These are phyloP conservation scores for Phragmatobia fuliginosa DNA, from an alignment of 2,888 invertebrate genomes.

Conservation along the genomic window DNA sequence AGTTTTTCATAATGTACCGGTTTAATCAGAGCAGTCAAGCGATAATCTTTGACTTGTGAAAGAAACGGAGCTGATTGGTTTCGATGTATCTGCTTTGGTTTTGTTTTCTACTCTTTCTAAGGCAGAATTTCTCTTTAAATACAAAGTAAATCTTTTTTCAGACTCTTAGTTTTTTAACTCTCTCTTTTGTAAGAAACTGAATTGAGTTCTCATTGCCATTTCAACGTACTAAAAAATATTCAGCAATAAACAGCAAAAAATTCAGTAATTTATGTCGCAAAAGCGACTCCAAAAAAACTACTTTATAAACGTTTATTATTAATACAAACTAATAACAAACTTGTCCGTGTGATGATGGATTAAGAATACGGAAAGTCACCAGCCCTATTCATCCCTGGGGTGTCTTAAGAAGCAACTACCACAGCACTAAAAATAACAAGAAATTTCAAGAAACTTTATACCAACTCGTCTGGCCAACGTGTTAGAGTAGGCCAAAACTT, in stretches of 20 bases:
- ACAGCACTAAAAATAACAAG: no score
- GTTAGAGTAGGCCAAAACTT: no score
- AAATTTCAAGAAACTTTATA: no score
- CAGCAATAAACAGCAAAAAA: no score
- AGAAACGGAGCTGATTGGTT: constrained; percentile 30
- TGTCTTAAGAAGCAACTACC: no score
- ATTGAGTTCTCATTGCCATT: no score
- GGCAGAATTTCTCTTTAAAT: not conserved
- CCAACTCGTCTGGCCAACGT: no score
- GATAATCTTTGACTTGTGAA: constrained; percentile 39
- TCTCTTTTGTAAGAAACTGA: not conserved
- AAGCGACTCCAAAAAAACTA: no score
- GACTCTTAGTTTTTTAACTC: not conserved
- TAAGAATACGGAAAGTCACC: no score
- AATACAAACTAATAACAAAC: not conserved
- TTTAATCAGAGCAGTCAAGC: constrained; percentile 40
- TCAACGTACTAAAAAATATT: not conserved
- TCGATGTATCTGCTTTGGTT: constrained; percentile 19
- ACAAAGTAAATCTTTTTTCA: not conserved
- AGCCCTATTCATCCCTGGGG: no score
- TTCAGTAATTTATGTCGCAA: no score
- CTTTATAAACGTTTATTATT: not conserved
- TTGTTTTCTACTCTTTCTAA: constrained; percentile 18
- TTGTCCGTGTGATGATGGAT: no score
- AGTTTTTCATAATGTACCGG: constrained; percentile 44